These are phyloP conservation scores for Anser brachyrhynchus DNA, from an alignment of 2,113 vertebrate genomes.

Conservation along the genomic window DNA sequence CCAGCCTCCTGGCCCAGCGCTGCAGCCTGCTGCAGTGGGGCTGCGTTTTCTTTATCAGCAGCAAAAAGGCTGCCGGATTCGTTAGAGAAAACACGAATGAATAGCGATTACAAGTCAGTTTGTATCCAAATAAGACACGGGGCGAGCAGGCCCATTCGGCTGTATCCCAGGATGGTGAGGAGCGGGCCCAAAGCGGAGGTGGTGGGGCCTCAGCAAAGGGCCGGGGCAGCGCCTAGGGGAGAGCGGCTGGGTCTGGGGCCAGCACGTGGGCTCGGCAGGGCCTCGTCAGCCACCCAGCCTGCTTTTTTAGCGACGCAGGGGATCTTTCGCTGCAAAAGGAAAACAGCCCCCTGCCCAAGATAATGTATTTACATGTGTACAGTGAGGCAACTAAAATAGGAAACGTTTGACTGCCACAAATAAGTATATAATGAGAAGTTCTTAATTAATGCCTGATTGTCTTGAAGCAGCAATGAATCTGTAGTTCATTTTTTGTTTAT, in stretches of 20 bases:
- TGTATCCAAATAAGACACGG: fast-evolving
- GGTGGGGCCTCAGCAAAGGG: not conserved
- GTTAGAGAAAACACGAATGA: no score
- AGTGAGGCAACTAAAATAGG: not conserved
- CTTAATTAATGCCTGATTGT: slow-evolving; percentile 33
- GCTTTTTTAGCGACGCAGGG: not conserved
- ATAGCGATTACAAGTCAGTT: no score
- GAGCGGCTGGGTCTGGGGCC: not conserved
- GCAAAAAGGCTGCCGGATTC: no score
- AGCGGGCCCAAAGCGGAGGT: not conserved
- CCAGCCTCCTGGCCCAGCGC: no score
- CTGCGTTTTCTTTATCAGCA: no score
- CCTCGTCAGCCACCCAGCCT: not conserved
- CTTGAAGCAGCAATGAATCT: not conserved
- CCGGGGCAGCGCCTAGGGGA: not conserved
- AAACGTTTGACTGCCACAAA: not conserved
- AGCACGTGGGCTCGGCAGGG: not conserved
- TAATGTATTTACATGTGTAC: not conserved
- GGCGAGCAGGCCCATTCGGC: not conserved
- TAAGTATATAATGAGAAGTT: not conserved
- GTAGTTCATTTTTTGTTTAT: not conserved
- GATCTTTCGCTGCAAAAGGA: not conserved
- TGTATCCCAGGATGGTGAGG: not conserved
- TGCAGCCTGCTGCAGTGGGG: no score
- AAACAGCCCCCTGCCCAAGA: not conserved